Conservation (phyloP, 2,888 invertebrate genomes). For the Drosophila pullipes region DNA sequence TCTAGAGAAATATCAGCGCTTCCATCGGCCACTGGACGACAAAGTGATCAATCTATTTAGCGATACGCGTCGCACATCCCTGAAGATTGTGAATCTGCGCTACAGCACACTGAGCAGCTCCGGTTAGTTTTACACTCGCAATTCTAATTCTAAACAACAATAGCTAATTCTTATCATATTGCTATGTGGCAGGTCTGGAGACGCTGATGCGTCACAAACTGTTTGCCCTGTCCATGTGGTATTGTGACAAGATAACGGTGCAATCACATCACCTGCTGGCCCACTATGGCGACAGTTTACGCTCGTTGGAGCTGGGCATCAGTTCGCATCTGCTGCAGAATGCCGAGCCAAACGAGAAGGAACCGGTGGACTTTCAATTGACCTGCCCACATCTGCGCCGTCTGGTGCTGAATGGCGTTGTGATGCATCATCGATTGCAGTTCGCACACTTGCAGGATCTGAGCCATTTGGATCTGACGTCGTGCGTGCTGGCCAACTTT, state of each 20-base stretch:
- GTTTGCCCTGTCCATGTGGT: slow-evolving; percentile 90
- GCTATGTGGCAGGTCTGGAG: slow-evolving; percentile 85
- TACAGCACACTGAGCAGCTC: slow-evolving; percentile 90
- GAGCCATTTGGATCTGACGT: slow-evolving; percentile 84
- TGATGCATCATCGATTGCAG: slow-evolving; percentile 83
- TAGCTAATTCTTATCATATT: background rate
- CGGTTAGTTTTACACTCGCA: slow-evolving; percentile 84
- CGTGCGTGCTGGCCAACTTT: slow-evolving; percentile 85
- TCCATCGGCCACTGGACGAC: slow-evolving; percentile 87
- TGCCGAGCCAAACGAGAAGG: slow-evolving; percentile 86
- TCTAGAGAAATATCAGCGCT: slow-evolving; percentile 84
- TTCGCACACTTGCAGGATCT: slow-evolving; percentile 83
- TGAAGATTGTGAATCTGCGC: slow-evolving; percentile 89
- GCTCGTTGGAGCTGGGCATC: slow-evolving; percentile 90
- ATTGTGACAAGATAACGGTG: slow-evolving; percentile 89
- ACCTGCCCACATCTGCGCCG: slow-evolving; percentile 84
- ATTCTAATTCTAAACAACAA: background rate
- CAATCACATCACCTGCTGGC: slow-evolving; percentile 89
- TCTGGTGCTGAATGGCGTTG: slow-evolving; percentile 84
- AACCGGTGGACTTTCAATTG: slow-evolving; percentile 88
- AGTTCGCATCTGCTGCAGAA: slow-evolving; percentile 88
- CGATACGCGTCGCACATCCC: slow-evolving; percentile 88
- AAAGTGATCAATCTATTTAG: slow-evolving; percentile 90
- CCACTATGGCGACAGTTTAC: slow-evolving; percentile 89
- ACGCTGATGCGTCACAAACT: slow-evolving; percentile 91